These are phyloP conservation scores for Hymenopus coronatus DNA, from an alignment of 2,888 invertebrate species.

Conservation along the genomic window DNA sequence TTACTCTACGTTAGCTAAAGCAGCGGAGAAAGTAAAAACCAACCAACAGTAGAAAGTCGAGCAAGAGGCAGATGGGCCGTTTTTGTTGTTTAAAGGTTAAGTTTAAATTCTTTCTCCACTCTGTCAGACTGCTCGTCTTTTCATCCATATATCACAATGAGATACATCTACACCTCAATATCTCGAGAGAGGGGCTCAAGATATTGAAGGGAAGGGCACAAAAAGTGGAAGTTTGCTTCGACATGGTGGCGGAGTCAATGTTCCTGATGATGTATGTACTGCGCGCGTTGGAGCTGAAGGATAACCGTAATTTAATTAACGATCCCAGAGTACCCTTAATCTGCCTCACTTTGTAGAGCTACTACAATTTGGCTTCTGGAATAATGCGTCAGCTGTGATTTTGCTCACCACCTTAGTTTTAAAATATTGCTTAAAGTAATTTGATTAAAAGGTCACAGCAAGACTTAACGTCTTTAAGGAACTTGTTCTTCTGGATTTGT, in stretches of 20 bases:
- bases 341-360: background rate
- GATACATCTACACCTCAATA: slow-evolving; percentile 6
- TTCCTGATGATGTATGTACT: background rate
- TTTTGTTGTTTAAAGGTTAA: background rate
- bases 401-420: background rate
- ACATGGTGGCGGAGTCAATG: background rate
- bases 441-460: no score
- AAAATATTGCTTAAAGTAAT: no score
- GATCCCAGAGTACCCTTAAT: background rate
- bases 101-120: background rate
- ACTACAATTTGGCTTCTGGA: background rate
- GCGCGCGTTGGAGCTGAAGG: background rate
- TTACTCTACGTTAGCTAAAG: no score
- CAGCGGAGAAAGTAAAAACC: no score
- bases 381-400: background rate
- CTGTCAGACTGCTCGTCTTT: background rate
- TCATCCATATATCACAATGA: slow-evolving; percentile 18
- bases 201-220: background rate
- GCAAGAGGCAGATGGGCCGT: background rate
- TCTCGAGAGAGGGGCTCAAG: background rate
- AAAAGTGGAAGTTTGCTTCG: background rate
- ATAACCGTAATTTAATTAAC: background rate
- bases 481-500: background rate
- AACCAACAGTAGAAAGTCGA: no score
- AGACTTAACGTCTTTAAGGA: background rate